phyloP scores from a whole-genome alignment of 2,888 invertebrate genomes.

The Eupeodes latifasciatus region DNA sequence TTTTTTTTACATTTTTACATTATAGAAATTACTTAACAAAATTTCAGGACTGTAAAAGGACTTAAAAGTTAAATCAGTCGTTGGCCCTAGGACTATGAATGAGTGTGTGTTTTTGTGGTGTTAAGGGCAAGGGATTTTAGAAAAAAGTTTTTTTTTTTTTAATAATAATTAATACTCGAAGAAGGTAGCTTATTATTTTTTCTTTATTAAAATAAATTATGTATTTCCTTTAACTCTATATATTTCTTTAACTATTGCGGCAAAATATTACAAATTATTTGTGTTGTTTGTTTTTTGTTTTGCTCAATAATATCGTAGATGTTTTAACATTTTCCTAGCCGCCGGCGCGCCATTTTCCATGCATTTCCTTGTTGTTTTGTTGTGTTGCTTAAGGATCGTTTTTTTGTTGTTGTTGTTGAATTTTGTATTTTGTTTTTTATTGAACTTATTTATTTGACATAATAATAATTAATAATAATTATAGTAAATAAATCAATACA shows the following conservation, averaged over 20 bases:
- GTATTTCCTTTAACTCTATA: slow-evolving; percentile 29
- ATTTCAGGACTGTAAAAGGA: slow-evolving; percentile 7
- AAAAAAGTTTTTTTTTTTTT: slow-evolving; percentile 55
- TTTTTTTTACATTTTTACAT: background rate
- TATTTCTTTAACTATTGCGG: slow-evolving; percentile 61
- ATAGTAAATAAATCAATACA: slow-evolving; percentile 81
- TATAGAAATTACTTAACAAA: slow-evolving; percentile 4
- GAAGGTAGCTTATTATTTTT: slow-evolving; percentile 63
- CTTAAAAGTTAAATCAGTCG: slow-evolving; percentile 13
- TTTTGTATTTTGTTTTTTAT: slow-evolving; percentile 33
- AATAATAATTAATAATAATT: slow-evolving; percentile 81
- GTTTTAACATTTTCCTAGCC: slow-evolving; percentile 48
- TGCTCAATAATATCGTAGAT: slow-evolving; percentile 39
- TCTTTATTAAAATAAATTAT: slow-evolving; percentile 65
- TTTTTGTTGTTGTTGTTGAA: slow-evolving; percentile 44
- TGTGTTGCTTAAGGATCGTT: slow-evolving; percentile 17
- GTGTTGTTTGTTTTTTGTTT: slow-evolving; percentile 18
- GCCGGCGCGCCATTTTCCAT: slow-evolving; percentile 45
- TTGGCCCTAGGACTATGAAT: slow-evolving; percentile 4
- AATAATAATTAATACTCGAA: slow-evolving; percentile 73
- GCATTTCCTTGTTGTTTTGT: slow-evolving; percentile 16
- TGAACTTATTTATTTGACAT: slow-evolving; percentile 71
- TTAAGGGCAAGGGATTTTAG: slow-evolving; percentile 41
- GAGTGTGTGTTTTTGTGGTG: background rate
- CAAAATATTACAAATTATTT: slow-evolving; percentile 46